Percentiles rank a stretch among this genome's conserved stretches.
Evolutionary conservation across 1,140 invertebrate genomes (phyloP).

Genomic region (Chrysoperla carnea): DNA sequence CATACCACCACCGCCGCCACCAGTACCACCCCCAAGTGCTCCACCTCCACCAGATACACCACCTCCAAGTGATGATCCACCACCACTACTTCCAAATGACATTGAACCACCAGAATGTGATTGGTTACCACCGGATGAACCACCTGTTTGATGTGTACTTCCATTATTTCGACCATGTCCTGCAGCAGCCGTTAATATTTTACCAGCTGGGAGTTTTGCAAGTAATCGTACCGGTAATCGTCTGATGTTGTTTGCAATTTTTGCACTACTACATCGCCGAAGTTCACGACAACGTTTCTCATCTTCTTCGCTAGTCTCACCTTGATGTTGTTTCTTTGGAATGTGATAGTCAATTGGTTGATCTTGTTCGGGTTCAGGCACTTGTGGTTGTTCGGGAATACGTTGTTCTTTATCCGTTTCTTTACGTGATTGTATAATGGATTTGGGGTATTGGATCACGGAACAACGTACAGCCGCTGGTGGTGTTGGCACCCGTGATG

Average conservation of each 20-base stretch:
- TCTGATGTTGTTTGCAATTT: constrained; percentile 27
- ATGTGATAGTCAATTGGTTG: constrained; percentile 78
- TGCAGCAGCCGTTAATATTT: constrained; percentile 41
- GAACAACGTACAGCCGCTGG: constrained; percentile 39
- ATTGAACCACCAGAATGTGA: constrained; percentile 31
- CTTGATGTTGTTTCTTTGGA: constrained; percentile 51
- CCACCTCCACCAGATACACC: constrained; percentile 31
- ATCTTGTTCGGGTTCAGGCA: constrained; percentile 46
- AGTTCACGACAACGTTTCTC: constrained; percentile 35
- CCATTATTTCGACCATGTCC: constrained; percentile 51
- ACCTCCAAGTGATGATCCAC: constrained; percentile 27
- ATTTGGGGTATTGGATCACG: constrained; percentile 66
- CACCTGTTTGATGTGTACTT: constrained; percentile 23
- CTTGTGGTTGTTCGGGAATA: constrained; percentile 26
- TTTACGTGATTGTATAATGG: constrained; percentile 23
- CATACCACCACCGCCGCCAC: constrained; percentile 47
- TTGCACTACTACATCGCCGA: constrained; percentile 33
- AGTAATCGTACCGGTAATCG: constrained; percentile 22
- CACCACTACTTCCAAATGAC: constrained; percentile 21
- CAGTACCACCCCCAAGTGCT: constrained; percentile 36
- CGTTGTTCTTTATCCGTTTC: constrained; percentile 24
- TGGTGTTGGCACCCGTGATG: constrained; percentile 21
- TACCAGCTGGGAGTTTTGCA: constrained; percentile 31
- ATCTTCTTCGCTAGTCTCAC: constrained; percentile 40
- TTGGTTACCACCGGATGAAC: constrained; percentile 27